Percentiles rank a stretch among this genome's conserved stretches.
phyloP scores from a whole-genome alignment of 2,888 invertebrate species.

The Taenaris catops region DNA sequence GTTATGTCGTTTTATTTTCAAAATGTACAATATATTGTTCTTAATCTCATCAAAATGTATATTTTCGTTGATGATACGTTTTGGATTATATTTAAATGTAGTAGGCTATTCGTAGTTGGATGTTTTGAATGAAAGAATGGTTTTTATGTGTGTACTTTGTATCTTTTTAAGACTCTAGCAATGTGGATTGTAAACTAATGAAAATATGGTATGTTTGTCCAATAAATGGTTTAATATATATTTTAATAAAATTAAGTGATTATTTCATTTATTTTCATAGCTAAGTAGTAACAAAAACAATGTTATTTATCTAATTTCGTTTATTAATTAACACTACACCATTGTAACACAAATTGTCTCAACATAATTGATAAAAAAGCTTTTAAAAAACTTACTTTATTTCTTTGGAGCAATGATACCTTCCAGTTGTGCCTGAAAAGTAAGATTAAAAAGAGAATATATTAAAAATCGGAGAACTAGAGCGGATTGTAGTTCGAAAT shows the following conservation, averaged over 20 bases:
- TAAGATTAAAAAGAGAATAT: neutral
- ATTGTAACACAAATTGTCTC: no score
- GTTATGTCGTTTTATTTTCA: slow-evolving; percentile 9
- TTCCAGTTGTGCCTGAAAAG: slow-evolving; percentile 91
- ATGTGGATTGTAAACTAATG: slow-evolving; percentile 76
- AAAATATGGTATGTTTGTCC: slow-evolving; percentile 78
- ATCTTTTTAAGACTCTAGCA: slow-evolving; percentile 67
- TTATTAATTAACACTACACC: no score
- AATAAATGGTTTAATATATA: slow-evolving; percentile 80
- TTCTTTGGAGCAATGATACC: slow-evolving; percentile 97
- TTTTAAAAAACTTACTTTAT: no score
- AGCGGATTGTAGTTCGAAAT: no score
- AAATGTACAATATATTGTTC: slow-evolving; percentile 27
- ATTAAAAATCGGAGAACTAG: no score
- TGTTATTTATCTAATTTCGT: no score
- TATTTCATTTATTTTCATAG: no score
- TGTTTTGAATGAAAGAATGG: slow-evolving; percentile 52
- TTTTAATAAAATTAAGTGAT: slow-evolving; percentile 67
- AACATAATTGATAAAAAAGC: no score
- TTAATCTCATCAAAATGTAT: slow-evolving; percentile 45
- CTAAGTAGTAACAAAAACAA: no score
- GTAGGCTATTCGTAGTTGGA: slow-evolving; percentile 29
- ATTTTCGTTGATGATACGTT: slow-evolving; percentile 46
- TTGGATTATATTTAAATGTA: slow-evolving; percentile 38
- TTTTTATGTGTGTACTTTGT: slow-evolving; percentile 65